These are phyloP conservation scores for Crocidura indochinensis DNA, from an alignment of 2,797 vertebrate genomes.

Conservation along the genomic window DNA sequence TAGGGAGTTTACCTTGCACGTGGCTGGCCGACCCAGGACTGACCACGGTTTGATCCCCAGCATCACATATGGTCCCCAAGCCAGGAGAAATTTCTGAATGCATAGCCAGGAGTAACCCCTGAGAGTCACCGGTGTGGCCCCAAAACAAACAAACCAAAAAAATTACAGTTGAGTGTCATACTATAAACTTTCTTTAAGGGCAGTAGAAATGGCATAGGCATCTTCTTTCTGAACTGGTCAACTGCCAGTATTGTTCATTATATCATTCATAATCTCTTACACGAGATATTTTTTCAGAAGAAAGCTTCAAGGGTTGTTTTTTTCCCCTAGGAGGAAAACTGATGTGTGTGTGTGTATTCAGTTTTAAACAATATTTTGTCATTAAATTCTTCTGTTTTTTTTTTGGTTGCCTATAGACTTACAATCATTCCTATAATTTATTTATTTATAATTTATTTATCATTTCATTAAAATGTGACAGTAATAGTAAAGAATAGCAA, in stretches of 20 bases:
- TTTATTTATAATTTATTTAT: background rate
- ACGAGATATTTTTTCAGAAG: slow-evolving; percentile 21
- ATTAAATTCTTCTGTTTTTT: slow-evolving; percentile 45
- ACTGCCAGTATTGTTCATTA: background rate
- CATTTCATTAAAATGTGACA: slow-evolving; percentile 24
- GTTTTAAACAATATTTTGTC: background rate
- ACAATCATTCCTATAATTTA: background rate
- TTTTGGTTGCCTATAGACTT: slow-evolving; percentile 41
- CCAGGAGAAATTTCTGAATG: no score
- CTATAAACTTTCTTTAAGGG: background rate
- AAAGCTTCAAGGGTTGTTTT: background rate
- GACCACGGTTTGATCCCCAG: no score
- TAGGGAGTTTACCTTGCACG: no score
- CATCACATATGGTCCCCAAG: no score
- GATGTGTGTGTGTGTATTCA: background rate
- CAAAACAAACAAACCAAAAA: no score
- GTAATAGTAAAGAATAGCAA: slow-evolving; percentile 49
- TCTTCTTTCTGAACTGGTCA: background rate
- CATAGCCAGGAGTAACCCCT: no score
- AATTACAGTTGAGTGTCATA: no score
- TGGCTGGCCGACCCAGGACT: no score
- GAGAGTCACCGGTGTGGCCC: no score
- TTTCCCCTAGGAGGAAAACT: slow-evolving; percentile 32
- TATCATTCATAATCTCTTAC: slow-evolving; percentile 33
- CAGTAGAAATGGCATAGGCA: background rate